Conservation (phyloP, 2,797 vertebrate species). For the Clarias platycephalus region DNA sequence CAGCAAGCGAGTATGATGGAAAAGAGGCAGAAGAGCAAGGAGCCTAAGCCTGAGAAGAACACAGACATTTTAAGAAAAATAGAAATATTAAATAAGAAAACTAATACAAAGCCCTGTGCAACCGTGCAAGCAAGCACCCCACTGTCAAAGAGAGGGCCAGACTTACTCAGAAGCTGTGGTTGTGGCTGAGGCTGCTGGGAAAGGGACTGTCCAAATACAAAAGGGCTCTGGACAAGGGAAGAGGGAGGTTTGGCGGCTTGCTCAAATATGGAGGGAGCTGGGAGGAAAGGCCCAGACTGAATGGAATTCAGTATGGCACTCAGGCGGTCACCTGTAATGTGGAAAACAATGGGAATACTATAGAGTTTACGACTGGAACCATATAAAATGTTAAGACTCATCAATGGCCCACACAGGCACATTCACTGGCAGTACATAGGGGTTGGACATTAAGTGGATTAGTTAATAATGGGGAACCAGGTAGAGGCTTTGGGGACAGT, state of each 20-base stretch:
- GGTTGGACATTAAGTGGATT: slow-evolving; percentile 38
- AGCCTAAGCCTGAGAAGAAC: slow-evolving; percentile 30
- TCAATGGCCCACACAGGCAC: slow-evolving; percentile 56
- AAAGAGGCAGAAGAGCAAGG: slow-evolving; percentile 40
- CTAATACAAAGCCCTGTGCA: slow-evolving; percentile 66
- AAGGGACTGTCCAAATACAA: slow-evolving; percentile 99
- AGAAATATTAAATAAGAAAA: slow-evolving; percentile 38
- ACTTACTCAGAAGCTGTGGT: slow-evolving; percentile 99
- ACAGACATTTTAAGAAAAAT: slow-evolving; percentile 34
- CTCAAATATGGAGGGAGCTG: slow-evolving; percentile 98
- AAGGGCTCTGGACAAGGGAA: slow-evolving; percentile 99
- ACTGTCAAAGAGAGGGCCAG: slow-evolving; percentile 91
- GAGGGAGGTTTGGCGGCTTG: slow-evolving; percentile 99
- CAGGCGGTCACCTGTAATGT: slow-evolving; percentile 99
- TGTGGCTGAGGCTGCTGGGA: slow-evolving; percentile 98
- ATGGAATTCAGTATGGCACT: slow-evolving; percentile 99
- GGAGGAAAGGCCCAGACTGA: slow-evolving; percentile 99
- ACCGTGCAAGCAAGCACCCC: slow-evolving; percentile 83
- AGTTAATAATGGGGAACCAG: slow-evolving; percentile 46
- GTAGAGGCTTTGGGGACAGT: slow-evolving; percentile 45
- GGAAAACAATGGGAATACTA: slow-evolving; percentile 97
- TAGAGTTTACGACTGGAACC: slow-evolving; percentile 83
- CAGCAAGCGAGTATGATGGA: slow-evolving; percentile 43
- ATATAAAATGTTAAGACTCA: slow-evolving; percentile 51
- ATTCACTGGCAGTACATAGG: slow-evolving; percentile 41